Conservation (phyloP, 1,140 invertebrate species). For the Caenorhabditis remanei region DNA sequence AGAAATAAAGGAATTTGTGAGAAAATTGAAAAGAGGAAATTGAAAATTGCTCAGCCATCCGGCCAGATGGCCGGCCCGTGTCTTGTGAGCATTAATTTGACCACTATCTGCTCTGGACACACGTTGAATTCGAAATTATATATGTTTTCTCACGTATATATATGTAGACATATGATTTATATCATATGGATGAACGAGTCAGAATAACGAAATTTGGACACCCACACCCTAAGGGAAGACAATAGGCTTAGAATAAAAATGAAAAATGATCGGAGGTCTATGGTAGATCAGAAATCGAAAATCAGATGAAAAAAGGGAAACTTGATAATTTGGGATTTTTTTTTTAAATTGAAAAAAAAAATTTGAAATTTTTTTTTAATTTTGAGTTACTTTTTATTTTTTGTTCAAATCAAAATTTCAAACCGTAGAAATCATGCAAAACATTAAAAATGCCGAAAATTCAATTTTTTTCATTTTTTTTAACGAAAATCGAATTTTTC, state of each 20-base stretch:
- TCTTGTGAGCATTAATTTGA: constrained; percentile 20
- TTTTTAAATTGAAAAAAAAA: no score
- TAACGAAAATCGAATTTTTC: no score
- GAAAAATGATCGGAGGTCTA: no score
- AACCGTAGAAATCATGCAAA: no score
- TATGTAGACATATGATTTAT: not conserved
- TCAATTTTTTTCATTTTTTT: no score
- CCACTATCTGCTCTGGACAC: not conserved
- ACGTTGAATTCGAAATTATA: constrained; percentile 14
- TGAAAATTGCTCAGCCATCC: constrained; percentile 42
- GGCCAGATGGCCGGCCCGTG: not conserved
- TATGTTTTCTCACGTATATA: not conserved
- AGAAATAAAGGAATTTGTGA: no score
- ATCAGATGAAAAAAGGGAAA: not conserved
- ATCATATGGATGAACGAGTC: not conserved
- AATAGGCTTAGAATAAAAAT: not conserved
- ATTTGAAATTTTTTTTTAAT: no score
- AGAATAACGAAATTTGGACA: not conserved
- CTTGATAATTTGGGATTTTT: not conserved
- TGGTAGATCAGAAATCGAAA: constrained; percentile 14
- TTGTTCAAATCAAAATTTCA: no score
- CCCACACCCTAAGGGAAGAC: not conserved
- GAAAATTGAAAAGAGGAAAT: not conserved
- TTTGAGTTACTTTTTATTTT: no score
- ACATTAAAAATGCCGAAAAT: no score